Evolutionary conservation across 2,113 vertebrate species (phyloP), one percentile per base, ranked within the genome.

Genomic region (Cyrtonyx montezumae): DNA sequence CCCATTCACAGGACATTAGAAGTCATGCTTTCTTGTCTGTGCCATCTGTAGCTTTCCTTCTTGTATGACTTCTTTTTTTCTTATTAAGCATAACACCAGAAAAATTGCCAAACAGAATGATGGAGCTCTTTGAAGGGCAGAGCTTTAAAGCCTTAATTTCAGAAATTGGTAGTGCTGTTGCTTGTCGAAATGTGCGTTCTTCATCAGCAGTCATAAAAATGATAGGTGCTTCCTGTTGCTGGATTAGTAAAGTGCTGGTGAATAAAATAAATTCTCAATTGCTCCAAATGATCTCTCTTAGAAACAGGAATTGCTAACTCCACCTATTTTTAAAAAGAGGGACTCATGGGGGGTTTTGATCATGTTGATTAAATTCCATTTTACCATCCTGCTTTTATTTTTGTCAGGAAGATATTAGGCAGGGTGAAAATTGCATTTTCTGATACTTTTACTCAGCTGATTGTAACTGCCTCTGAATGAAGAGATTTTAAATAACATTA

Each of bases 71-170:
- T 93, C 68, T 85, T 96, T 40, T 40, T 40, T 49, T 53, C 28
- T 53, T 53, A 8, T 88, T 48, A 65, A 45, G 26, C 30, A 40
- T 84, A 94, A 71, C 73, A 79, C 69, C 56, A 93, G 90, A 90
- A 81, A 94, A 94, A 71, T 88, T 91, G 53, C 79, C 43, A 63
- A 75, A 79, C 21, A 37, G 55, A 87, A 77, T n/a, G 56, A 30
- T 37, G 15, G 53, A 85, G 46, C 59, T 85, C 45, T 77, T 92
- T 69, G 59, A 34, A 78, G 65, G 73, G 51, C 51, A 36, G 56
- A 88, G 69, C 48, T 91, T 92, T 88, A 55, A 90, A 83, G 62
- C 56, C 15, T 84, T 68, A 11, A 79, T 91, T 93, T 90, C 45
- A 68, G 56, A 83, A 93, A 88, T 36, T 23, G 66, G 51, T 46